Percentiles rank a stretch among this genome's conserved stretches.
These are phyloP conservation scores for Cephus pygmeus DNA, from an alignment of 2,888 invertebrate species.

Conservation along the genomic window DNA sequence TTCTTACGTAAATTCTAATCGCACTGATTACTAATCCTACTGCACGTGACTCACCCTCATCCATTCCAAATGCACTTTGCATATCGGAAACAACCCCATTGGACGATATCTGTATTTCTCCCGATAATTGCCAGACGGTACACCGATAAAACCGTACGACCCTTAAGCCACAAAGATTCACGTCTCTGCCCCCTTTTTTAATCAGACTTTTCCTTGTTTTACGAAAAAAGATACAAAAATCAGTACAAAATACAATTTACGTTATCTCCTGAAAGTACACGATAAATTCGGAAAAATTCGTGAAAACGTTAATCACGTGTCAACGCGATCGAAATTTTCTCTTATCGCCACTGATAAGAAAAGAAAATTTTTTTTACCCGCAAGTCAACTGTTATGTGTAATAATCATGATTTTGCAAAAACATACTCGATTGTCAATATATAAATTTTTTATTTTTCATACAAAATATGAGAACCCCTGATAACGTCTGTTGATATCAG, in stretches of 20 bases:
- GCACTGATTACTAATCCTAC: not conserved
- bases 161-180: not conserved
- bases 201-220: not conserved
- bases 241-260: not conserved
- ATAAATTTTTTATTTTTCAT: not conserved
- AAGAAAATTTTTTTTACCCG: no score
- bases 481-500: not conserved
- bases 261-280: not conserved
- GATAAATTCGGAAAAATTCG: not conserved
- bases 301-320: no score
- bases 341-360: no score
- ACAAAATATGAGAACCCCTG: not conserved
- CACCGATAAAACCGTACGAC: not conserved
- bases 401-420: no score
- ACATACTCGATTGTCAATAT: not conserved
- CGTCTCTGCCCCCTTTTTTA: not conserved
- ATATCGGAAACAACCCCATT: not conserved
- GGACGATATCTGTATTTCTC: not conserved
- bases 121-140: not conserved
- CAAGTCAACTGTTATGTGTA: no score
- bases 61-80: not conserved
- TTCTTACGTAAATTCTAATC: not conserved
- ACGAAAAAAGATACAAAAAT: not conserved
- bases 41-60: not conserved
- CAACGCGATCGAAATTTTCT: no score